These are phyloP conservation scores for Leptonema lineaticorne DNA, from an alignment of 1,140 invertebrate genomes.

Conservation along the genomic window DNA sequence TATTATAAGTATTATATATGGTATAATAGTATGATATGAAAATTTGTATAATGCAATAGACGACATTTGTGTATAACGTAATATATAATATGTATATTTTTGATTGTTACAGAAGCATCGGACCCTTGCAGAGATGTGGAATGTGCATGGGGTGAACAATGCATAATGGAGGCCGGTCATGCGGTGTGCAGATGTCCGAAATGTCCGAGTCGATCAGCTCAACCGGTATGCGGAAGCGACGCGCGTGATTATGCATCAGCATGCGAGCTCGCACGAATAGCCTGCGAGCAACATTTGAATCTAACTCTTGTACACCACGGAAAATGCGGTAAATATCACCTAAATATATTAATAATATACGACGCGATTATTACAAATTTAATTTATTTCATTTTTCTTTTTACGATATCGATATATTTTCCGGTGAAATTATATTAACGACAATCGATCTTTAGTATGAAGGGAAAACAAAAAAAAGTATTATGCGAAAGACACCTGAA, in stretches of 20 bases:
- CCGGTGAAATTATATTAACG: background rate
- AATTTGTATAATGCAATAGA: too few species aligned
- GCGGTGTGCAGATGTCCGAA: constrained; percentile 74
- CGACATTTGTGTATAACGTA: too few species aligned
- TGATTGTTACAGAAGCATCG: constrained; percentile 61
- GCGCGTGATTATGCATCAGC: constrained; percentile 72
- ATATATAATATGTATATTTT: too few species aligned
- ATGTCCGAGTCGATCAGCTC: constrained; percentile 65
- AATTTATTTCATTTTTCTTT: background rate
- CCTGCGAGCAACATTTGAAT: constrained; percentile 72
- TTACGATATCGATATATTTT: background rate
- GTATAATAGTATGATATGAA: too few species aligned
- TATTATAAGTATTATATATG: too few species aligned
- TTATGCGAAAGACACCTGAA: too few species aligned
- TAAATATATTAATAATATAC: constrained; percentile 37
- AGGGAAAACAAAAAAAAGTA: too few species aligned
- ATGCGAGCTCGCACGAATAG: constrained; percentile 76
- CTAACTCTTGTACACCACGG: constrained; percentile 82
- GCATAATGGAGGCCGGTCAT: constrained; percentile 72
- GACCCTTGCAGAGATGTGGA: constrained; percentile 74
- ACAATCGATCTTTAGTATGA: background rate
- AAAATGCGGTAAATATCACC: constrained; percentile 76
- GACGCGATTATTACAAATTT: too few species aligned
- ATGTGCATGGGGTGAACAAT: constrained; percentile 74
- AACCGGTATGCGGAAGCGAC: constrained; percentile 73